phyloP scores from a whole-genome alignment of 2,113 vertebrate genomes.

The Sylvicapra grimmia region DNA sequence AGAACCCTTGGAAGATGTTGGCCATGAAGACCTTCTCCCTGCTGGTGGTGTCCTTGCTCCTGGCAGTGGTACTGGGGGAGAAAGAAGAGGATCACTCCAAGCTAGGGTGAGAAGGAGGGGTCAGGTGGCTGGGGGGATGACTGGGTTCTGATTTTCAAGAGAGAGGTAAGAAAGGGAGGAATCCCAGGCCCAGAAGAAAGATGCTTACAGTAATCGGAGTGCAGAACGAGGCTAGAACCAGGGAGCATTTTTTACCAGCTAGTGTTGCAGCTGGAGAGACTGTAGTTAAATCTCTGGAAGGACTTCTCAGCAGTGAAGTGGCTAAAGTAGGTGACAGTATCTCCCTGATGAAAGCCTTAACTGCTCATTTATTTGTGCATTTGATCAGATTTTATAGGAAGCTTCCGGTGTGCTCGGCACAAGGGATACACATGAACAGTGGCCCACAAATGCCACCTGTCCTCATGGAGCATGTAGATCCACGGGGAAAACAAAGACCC shows the following conservation, averaged over 20 bases:
- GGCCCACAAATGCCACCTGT: neutral
- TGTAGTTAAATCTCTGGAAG: neutral
- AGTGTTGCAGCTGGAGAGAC: neutral
- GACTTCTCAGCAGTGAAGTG: neutral
- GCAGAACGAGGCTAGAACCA: neutral
- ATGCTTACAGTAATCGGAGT: neutral
- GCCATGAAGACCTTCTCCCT: conserved; percentile 60
- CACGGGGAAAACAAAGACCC: neutral
- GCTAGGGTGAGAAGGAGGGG: conserved; percentile 45
- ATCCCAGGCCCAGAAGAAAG: neutral
- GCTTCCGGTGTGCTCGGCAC: neutral
- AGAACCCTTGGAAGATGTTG: conserved; percentile 39
- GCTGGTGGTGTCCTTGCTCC: conserved; percentile 68
- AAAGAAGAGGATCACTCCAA: conserved; percentile 55
- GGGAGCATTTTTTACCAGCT: neutral
- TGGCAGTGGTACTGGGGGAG: conserved; percentile 54
- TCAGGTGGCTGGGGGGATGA: neutral
- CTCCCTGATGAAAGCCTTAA: neutral
- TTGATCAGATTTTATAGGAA: neutral
- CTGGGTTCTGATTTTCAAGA: neutral
- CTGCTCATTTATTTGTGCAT: neutral
- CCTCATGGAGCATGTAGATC: neutral
- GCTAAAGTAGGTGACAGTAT: neutral
- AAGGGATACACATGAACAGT: too few species aligned
- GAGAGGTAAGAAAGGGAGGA: neutral